Base-by-base conservation (phyloP, 2,888 invertebrate species). In the Scaptomyza reducta region DNA sequence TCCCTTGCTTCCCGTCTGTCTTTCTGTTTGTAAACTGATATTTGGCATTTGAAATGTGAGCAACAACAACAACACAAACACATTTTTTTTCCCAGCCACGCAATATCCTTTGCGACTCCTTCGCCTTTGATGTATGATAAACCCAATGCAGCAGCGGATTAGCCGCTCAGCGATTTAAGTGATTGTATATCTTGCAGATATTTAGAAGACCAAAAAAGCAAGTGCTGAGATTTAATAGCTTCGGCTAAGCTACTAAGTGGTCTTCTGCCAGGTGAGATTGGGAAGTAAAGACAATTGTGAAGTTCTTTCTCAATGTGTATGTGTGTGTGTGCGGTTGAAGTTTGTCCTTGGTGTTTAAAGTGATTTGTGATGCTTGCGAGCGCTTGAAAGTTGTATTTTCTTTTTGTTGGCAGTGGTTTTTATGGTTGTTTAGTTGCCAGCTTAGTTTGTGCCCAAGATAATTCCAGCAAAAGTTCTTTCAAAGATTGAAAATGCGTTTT, bases 161-260 rank as follows among this genome's bases (percentile, higher is more conserved):
- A 83, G 88, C 80, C 64, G 88, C 87, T 84, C 87, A 87, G 74
- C 87, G 88, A 87, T 88, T 83, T 88, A 83, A 88, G 88, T 83
- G 82, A 83, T 83, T 83, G 87, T 83, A 83, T 83, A 83, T 83
- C 88, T 83, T 87, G 70, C 85, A 87, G 81, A 83, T 67, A 29
- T 55, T 29, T 40, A 49, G 44, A 47, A 44, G 10, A 40, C 27
- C 10, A 10, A 49, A 49, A n/a, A 49, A 33, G 50, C 71, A 85
- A 85, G 76, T 82, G 88, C 79, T 45, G 71, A 87, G 82, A 83
- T 88, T 83, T 88, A 83, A 83, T 87, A 88, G 82, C 84, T 76
- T 58, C 50, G 66, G 69, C 67, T 76, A 72, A 80, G 86, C 83
- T 71, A 74, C 78, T 78, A 71, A 87, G 88, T 79, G 84, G 66